Percentiles rank a stretch among this genome's conserved stretches.
These are phyloP conservation scores for Cerceris rybyensis DNA, from an alignment of 2,888 invertebrate genomes.

Conservation along the genomic window DNA sequence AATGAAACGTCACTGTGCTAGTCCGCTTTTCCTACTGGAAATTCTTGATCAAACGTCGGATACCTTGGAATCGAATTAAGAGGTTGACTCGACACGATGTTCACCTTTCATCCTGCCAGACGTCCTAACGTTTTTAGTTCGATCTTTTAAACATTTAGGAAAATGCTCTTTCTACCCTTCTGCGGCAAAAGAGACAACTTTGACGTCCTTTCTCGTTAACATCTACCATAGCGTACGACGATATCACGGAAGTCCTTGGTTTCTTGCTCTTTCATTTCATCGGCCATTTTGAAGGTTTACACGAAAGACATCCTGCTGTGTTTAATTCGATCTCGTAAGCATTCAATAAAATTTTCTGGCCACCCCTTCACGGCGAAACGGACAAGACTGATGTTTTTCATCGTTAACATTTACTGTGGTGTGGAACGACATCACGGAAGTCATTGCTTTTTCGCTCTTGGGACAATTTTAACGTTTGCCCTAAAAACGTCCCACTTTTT, in stretches of 20 bases:
- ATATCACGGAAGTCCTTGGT: conserved; percentile 1
- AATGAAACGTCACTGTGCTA: conserved; percentile 58
- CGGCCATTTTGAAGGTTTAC: conserved; percentile 7
- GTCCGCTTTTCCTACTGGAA: neutral
- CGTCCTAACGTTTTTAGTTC: too few species aligned
- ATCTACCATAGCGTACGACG: too few species aligned
- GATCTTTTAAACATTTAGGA: too few species aligned
- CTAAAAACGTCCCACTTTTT: too few species aligned
- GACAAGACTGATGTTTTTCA: neutral
- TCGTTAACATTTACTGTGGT: neutral
- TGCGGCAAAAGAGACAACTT: too few species aligned
- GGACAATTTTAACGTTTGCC: conserved; percentile 5
- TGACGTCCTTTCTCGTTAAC: neutral
- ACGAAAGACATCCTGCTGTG: neutral
- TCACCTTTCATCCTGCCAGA: too few species aligned
- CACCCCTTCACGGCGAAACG: too few species aligned
- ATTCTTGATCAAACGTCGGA: conserved; percentile 21
- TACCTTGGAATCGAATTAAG: conserved; percentile 17
- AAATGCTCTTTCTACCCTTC: too few species aligned
- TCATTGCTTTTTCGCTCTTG: conserved; percentile 7
- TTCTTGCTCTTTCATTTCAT: conserved; percentile 3
- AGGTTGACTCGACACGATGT: neutral
- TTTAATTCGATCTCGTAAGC: too few species aligned
- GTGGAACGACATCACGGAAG: neutral
- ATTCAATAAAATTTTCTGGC: too few species aligned